phyloP scores from a whole-genome alignment of 2,888 invertebrate genomes.

The Diachrysia chrysitis region DNA sequence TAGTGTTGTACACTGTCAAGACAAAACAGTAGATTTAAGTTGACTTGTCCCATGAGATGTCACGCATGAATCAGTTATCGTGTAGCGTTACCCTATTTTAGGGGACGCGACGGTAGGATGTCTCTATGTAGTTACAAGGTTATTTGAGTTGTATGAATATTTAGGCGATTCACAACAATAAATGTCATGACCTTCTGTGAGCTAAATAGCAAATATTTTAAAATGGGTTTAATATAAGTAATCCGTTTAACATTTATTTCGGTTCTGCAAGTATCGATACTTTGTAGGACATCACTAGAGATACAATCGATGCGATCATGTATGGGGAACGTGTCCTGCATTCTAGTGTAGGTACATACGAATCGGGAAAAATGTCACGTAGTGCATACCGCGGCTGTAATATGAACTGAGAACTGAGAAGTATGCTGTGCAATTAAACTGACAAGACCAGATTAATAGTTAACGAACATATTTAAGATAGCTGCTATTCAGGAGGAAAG shows the following conservation, averaged over 20 bases:
- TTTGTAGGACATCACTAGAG: conserved; percentile 22
- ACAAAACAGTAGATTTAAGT: conserved; percentile 5
- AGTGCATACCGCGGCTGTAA: conserved; percentile 64
- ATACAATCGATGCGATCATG: conserved; percentile 27
- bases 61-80: conserved; percentile 9
- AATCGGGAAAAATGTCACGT: conserved; percentile 79
- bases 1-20: neutral
- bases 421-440: conserved; percentile 12
- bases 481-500: neutral
- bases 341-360: conserved; percentile 57
- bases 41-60: conserved; percentile 5
- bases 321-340: conserved; percentile 68
- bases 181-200: neutral
- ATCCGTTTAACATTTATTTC: conserved; percentile 7
- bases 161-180: neutral
- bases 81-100: conserved; percentile 3
- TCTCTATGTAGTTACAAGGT: neutral
- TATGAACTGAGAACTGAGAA: conserved; percentile 65
- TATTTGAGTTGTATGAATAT: neutral
- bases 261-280: conserved; percentile 20
- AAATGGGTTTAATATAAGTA: neutral
- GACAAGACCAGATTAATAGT: conserved; percentile 13
- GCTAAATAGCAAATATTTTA: neutral
- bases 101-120: neutral
- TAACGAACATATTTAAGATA: conserved; percentile 10